Evolutionary conservation across 2,113 vertebrate genomes (phyloP).

Genomic region (Cynocephalus volans): DNA sequence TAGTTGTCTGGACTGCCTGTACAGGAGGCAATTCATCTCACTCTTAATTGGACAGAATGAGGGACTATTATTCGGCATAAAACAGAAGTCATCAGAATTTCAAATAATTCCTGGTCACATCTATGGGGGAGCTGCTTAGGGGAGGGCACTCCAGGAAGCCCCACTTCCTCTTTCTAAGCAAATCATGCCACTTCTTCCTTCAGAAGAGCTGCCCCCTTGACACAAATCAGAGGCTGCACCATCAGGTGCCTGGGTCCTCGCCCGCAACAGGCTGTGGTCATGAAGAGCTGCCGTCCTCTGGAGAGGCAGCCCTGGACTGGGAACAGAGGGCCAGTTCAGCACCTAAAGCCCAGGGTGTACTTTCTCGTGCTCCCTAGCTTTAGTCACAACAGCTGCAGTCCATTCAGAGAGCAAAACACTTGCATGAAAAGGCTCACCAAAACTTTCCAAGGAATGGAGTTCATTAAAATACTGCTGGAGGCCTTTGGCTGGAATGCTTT

Average conservation of each 20-base stretch:
- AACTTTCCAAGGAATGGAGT: conserved; percentile 71
- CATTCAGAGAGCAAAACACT: background rate
- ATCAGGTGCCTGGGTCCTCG: background rate
- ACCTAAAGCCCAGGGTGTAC: background rate
- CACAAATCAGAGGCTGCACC: background rate
- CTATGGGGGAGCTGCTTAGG: background rate
- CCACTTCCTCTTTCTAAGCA: background rate
- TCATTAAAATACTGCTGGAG: conserved; percentile 76
- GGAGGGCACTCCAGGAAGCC: background rate
- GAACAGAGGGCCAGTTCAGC: background rate
- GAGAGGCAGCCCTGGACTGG: background rate
- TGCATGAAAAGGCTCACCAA: conserved; percentile 57
- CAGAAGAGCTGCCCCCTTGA: background rate
- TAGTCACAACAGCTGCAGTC: conserved; percentile 35
- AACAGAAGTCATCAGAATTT: background rate
- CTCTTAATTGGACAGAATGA: background rate
- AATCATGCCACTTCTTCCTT: background rate
- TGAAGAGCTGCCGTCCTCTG: background rate
- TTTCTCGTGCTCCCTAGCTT: too few species aligned
- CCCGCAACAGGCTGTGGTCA: background rate
- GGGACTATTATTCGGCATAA: background rate
- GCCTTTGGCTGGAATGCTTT: conserved; percentile 60
- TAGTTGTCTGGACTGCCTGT: background rate
- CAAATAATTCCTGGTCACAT: background rate
- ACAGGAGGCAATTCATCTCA: background rate